A percentile compares a stretch with the other conserved stretches of the same genome.
These are phyloP conservation scores for Pseudopodoces humilis DNA, from an alignment of 2,113 vertebrate species.

Conservation along the genomic window DNA sequence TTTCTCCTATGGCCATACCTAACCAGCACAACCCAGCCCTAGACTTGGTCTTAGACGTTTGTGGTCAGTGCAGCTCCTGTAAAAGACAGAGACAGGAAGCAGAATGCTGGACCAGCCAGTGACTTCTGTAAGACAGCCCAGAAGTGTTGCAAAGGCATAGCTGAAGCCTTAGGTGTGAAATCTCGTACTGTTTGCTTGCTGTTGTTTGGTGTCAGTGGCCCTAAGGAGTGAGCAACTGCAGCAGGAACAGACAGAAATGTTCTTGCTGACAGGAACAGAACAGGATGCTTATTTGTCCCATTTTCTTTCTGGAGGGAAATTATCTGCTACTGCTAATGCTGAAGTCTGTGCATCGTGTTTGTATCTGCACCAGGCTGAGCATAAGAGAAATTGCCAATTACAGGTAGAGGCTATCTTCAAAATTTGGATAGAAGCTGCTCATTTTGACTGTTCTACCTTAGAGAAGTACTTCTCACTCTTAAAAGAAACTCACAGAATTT, in stretches of 20 bases:
- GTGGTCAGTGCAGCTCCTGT: background rate
- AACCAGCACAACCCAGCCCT: background rate
- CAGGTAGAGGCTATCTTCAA: background rate
- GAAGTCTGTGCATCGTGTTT: background rate
- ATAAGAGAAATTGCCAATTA: slow-evolving; percentile 3
- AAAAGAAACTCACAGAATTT: background rate
- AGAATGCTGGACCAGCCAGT: background rate
- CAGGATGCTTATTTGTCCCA: slow-evolving; percentile 1
- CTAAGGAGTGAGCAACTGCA: background rate
- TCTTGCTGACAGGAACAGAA: slow-evolving; percentile 23
- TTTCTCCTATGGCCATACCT: background rate
- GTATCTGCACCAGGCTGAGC: background rate
- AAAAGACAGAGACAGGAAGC: background rate
- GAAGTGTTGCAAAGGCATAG: background rate
- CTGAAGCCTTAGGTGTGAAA: background rate
- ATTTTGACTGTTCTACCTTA: background rate
- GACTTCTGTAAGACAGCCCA: background rate
- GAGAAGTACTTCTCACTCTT: background rate
- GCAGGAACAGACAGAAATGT: background rate
- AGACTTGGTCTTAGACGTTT: background rate
- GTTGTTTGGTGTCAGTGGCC: background rate
- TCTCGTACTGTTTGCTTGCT: background rate
- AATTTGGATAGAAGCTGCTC: background rate
- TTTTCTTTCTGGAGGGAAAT: slow-evolving; percentile 26
- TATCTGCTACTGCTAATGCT: background rate